Base-by-base conservation (phyloP, 2,113 vertebrate genomes). In the Spilogale gracilis region DNA sequence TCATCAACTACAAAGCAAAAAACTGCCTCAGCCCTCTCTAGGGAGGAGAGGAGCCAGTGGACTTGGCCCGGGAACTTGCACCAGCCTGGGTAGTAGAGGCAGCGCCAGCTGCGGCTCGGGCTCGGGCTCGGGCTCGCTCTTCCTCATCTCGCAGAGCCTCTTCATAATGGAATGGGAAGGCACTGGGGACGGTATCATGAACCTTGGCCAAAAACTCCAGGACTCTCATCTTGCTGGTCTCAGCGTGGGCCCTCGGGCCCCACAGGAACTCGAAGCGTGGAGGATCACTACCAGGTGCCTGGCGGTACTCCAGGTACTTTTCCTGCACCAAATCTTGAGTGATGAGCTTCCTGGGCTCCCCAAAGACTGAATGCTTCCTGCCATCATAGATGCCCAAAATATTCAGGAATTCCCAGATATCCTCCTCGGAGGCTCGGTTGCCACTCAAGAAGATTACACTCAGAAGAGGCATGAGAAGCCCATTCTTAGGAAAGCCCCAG, bases 321-420 rank as follows among this genome's bases (percentile, higher is more conserved):
- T 96, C 20, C 23, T 58, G 4, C 63, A 96, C 94, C 76, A 89
- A n/a, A n/a, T 93, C 89, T 88, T 87, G 0, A 1, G 95, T 95
- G 50, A 96, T 88, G 30, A 97, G 25, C 76, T 91, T 88, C 13
- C 85, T 79, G 43, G 63, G 45, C 2, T 96, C 71, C 5, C 92
- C 95, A 50, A 96, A 97, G 61, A 91, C 52, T 45, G n/a, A 11
- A 11, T 93, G 81, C 2, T 0, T 9, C 20, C 20, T 27, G 1
- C 58, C 89, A 45, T 76, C 89, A 43, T 12, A 56, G 38, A 95
- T 4, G 1, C 84, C 92, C 27, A 97, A 43, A 1, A 1, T 4
- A 86, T 54, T 91, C 17, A 97, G 80, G 60, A 96, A 96, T 1
- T 83, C 13, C 95, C 94, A 98, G 58, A 95, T 0, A 0, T 91